Conservation (phyloP, 2,888 invertebrate genomes). For the Branchipolynoe longqiensis region DNA sequence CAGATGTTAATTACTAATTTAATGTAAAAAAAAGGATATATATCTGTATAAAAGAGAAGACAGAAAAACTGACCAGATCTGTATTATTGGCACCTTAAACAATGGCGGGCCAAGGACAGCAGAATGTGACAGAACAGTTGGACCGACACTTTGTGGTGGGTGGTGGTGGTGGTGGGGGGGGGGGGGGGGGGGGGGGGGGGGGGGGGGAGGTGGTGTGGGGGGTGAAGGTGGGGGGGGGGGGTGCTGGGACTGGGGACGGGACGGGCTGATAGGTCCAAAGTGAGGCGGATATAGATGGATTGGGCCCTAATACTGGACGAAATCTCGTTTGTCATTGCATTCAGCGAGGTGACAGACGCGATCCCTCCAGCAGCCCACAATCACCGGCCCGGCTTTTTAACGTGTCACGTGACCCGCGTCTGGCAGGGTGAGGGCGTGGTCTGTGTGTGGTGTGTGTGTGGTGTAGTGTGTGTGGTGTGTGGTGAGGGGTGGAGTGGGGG, state of each 20-base stretch:
- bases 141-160: no score
- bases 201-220: background rate
- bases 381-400: conserved; percentile 38
- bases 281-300: conserved; percentile 42
- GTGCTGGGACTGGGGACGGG: background rate
- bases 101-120: no score
- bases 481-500: background rate
- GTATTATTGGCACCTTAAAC: no score
- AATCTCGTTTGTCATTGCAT: conserved; percentile 53
- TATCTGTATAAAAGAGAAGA: no score
- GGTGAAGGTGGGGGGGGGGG: background rate
- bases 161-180: no score
- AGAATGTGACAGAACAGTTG: no score
- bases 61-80: no score
- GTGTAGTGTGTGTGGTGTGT: background rate
- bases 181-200: background rate
- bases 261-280: conserved; percentile 17
- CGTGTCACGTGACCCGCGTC: no score
- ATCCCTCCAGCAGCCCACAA: conserved; percentile 45
- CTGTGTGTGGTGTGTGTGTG: background rate
- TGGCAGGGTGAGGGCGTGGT: no score
- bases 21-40: no score
- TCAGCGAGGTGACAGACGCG: conserved; percentile 41
- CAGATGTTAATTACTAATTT: no score
- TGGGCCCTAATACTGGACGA: conserved; percentile 38